phyloP scores from a whole-genome alignment of 2,113 vertebrate genomes.

The Lagopus leucura region DNA sequence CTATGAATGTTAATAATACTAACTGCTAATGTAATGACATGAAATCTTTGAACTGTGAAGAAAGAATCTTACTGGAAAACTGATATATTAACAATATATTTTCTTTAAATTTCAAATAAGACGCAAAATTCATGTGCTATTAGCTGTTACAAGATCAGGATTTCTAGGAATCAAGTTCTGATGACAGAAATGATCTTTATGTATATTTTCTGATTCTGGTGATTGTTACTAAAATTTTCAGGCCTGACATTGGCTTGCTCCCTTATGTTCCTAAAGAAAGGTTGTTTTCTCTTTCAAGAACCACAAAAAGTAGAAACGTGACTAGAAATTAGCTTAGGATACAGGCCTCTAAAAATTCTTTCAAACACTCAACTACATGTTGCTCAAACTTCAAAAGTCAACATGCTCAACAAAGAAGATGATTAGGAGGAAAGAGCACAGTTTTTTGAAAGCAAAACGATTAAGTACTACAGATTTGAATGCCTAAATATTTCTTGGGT shows the following conservation, averaged over 20 bases:
- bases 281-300: conserved; percentile 28
- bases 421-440: conserved; percentile 26
- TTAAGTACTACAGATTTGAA: neutral
- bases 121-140: neutral
- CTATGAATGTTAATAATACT: neutral
- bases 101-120: neutral
- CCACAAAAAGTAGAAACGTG: conserved; percentile 14
- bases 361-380: neutral
- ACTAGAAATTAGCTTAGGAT: conserved; percentile 60
- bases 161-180: neutral
- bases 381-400: conserved; percentile 39
- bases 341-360: conserved; percentile 39
- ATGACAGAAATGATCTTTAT: neutral
- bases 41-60: neutral
- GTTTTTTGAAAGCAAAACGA: conserved; percentile 27
- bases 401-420: conserved; percentile 48
- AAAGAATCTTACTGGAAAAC: neutral
- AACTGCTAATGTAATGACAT: neutral
- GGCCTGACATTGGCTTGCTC: conserved; percentile 25
- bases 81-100: neutral
- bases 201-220: neutral
- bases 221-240: neutral
- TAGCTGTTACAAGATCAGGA: neutral
- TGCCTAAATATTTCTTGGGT: neutral
- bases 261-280: conserved; percentile 47